These are phyloP conservation scores for Drosophila teissieri DNA, from an alignment of 1,140 invertebrate genomes.

Conservation along the genomic window DNA sequence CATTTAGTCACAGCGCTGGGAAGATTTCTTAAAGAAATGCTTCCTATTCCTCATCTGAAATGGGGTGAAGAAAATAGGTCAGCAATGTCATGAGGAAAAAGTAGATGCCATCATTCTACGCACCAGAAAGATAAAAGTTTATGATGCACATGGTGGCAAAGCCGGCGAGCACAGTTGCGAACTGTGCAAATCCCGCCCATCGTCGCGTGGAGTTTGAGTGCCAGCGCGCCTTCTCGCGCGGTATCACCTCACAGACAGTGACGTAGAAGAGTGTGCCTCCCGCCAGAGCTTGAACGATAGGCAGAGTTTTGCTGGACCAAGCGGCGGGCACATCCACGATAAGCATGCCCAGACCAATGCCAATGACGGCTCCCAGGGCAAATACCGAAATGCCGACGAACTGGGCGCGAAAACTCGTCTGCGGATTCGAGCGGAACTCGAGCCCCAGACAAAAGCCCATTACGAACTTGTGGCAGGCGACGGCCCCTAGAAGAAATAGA, in stretches of 20 bases:
- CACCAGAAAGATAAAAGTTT: conserved; percentile 85
- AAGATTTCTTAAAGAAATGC: background rate
- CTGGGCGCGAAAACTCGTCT: conserved; percentile 85
- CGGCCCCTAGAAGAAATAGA: conserved; percentile 89
- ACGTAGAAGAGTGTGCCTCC: conserved; percentile 96
- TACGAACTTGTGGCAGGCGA: conserved; percentile 91
- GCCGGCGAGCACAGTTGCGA: conserved; percentile 86
- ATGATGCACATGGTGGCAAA: conserved; percentile 87
- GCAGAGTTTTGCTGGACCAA: conserved; percentile 85
- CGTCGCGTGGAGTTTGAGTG: conserved; percentile 85
- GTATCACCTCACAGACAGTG: conserved; percentile 96
- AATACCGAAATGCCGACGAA: conserved; percentile 88
- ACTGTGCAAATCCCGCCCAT: conserved; percentile 87
- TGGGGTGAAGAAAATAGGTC: background rate
- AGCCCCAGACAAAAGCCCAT: conserved; percentile 92
- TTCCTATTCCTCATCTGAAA: conserved; percentile 50
- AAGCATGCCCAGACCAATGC: conserved; percentile 88
- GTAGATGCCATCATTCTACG: background rate
- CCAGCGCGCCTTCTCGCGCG: conserved; percentile 90
- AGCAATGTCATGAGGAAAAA: background rate
- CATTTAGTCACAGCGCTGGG: conserved; percentile 29
- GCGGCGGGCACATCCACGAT: conserved; percentile 85
- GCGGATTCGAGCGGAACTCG: conserved; percentile 87
- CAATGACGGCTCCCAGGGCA: conserved; percentile 88
- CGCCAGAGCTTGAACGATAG: conserved; percentile 90